Base-by-base conservation (phyloP, 2,797 vertebrate species). In the Pampus argenteus region DNA sequence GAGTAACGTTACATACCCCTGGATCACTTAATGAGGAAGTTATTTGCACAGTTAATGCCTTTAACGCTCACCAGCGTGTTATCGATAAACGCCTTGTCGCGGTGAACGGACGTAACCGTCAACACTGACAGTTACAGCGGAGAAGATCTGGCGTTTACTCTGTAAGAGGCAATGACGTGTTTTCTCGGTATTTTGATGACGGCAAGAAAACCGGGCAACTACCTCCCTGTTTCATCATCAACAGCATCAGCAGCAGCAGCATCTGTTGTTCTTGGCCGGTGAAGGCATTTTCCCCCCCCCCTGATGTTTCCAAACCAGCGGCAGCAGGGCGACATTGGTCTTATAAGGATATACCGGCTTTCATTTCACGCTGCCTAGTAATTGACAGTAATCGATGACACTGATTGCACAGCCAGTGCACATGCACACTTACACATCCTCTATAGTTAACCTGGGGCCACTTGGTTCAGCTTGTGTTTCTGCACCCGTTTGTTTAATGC, bases 171-270 rank as follows among this genome's bases (percentile, higher is more conserved):
- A 72, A 52, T 88, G 87, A 87, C 87, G 88, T 82, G 66, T 75
- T 87, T 90, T 86, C 82, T 88, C 70, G 55, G 80, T 83, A 84
- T 84, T 85, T 65, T 77, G 86, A 83, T 87, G 89, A 89, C 69
- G 44, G 28, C 67, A 70, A 66, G 66, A 68, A 77, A 89, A 71
- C 34, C 38, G 51, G 81, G 81, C 68, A 74, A 77, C 71, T 42
- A 29, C 79, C 76, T 74, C 78, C 48, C 73, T 74, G 76, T 78
- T 82, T 75, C 81, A 77, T 78, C 76, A 68, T 48, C 58, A 62
- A 9, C 77, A 74, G 23, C 50, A 44, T 36, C 50, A 40, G 49
- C 69, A 31, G 74, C 82, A 64, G 61, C 78, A 77, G 74, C 85
- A 87, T 86, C 78, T 81, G 82, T 76, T 86, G 78, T 86, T 84